A percentile compares a stretch with the other conserved stretches of the same genome.
phyloP scores from a whole-genome alignment of 2,888 invertebrate genomes.

The Thecophora atra region DNA sequence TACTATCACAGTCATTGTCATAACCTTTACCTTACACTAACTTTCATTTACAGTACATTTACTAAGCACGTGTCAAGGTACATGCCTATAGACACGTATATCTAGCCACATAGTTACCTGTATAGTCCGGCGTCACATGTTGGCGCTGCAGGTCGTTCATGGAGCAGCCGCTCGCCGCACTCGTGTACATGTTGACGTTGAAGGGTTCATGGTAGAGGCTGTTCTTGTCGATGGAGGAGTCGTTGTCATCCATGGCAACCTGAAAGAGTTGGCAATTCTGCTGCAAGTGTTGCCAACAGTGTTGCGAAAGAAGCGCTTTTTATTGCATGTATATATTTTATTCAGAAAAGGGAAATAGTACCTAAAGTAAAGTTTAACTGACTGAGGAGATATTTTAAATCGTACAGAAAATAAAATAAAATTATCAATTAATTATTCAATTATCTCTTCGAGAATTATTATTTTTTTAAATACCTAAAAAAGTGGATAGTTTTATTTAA shows the following conservation, averaged over 20 bases:
- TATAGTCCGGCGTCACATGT: slow-evolving; percentile 70
- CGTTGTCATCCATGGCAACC: slow-evolving; percentile 64
- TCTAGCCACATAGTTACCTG: slow-evolving; percentile 65
- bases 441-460: too few species aligned
- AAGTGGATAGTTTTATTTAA: too few species aligned
- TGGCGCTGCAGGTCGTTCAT: slow-evolving; percentile 67
- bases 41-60: too few species aligned
- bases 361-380: too few species aligned
- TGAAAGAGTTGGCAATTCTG: slow-evolving; percentile 48
- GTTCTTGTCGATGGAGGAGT: slow-evolving; percentile 67
- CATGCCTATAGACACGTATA: neutral
- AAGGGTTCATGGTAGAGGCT: slow-evolving; percentile 68
- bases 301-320: too few species aligned
- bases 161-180: slow-evolving; percentile 66
- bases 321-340: too few species aligned
- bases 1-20: too few species aligned
- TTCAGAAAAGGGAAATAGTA: too few species aligned
- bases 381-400: too few species aligned
- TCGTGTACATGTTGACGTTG: slow-evolving; percentile 67
- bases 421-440: too few species aligned
- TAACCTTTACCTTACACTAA: too few species aligned
- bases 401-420: neutral
- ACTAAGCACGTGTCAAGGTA: neutral
- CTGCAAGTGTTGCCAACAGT: slow-evolving; percentile 38
- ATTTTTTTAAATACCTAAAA: too few species aligned